These are phyloP conservation scores for Aegithalos caudatus DNA, from an alignment of 2,113 vertebrate genomes.

Conservation along the genomic window DNA sequence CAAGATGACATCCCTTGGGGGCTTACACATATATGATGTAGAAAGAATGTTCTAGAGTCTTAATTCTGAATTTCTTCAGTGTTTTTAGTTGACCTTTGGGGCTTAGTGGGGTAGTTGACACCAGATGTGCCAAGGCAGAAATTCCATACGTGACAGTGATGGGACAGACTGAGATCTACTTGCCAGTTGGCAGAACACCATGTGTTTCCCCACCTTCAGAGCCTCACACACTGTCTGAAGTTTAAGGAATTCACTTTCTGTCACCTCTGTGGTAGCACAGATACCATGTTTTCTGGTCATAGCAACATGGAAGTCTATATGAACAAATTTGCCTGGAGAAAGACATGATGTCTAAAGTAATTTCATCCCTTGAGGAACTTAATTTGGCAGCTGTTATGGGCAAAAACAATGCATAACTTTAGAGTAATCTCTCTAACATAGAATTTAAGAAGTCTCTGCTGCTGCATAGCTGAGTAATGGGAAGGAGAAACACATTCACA, in stretches of 20 bases:
- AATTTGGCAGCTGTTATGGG: background rate
- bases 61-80: background rate
- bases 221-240: background rate
- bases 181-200: background rate
- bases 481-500: background rate
- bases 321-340: background rate
- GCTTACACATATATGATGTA: background rate
- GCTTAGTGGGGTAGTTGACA: background rate
- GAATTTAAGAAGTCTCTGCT: background rate
- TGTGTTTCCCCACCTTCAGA: background rate
- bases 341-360: background rate
- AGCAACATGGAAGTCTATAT: background rate
- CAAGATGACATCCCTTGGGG: background rate
- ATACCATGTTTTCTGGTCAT: background rate
- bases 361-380: background rate
- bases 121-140: background rate
- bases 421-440: background rate
- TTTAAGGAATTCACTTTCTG: background rate
- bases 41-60: background rate
- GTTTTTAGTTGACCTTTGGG: background rate
- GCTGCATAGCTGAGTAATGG: background rate
- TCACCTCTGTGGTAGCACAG: background rate
- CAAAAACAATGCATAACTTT: background rate
- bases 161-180: background rate
- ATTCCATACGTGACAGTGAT: accelerated